Evolutionary conservation across 1,140 invertebrate genomes (phyloP).

Genomic region (Myzus persicae): DNA sequence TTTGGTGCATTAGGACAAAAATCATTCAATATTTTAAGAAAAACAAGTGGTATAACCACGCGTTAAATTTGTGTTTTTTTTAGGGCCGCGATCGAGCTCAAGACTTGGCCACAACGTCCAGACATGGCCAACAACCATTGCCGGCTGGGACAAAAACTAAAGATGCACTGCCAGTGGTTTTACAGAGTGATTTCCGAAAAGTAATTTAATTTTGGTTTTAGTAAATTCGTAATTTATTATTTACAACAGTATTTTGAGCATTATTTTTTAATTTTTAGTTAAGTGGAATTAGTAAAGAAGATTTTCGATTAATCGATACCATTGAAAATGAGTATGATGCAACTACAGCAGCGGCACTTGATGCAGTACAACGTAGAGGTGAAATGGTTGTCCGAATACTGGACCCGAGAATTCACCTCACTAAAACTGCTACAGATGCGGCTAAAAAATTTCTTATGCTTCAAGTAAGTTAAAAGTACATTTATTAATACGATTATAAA

Average conservation of each 20-base stretch:
- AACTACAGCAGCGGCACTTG: constrained; percentile 86
- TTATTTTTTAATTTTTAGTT: constrained; percentile 70
- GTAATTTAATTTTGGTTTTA: constrained; percentile 66
- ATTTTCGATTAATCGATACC: constrained; percentile 95
- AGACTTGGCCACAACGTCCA: constrained; percentile 87
- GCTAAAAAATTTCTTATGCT: constrained; percentile 81
- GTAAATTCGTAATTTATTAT: constrained; percentile 40
- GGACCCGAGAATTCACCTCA: constrained; percentile 80
- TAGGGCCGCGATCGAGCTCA: constrained; percentile 85
- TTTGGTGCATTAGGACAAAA: neutral
- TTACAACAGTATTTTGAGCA: constrained; percentile 26
- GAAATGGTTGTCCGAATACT: constrained; percentile 94
- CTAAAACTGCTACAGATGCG: constrained; percentile 80
- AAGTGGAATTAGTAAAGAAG: constrained; percentile 92
- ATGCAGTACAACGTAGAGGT: constrained; percentile 88
- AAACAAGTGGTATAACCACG: neutral
- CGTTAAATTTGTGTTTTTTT: constrained; percentile 64
- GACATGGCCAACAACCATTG: constrained; percentile 64
- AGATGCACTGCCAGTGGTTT: constrained; percentile 81
- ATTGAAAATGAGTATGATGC: constrained; percentile 94
- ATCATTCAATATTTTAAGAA: neutral
- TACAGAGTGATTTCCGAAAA: constrained; percentile 93
- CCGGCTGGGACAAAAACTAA: constrained; percentile 71
- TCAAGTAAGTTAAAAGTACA: constrained; percentile 68
- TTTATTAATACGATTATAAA: neutral